A percentile compares a stretch with the other conserved stretches of the same genome.
Conservation (phyloP, 1,140 invertebrate species). For the Yoshiicerus persimilis region DNA sequence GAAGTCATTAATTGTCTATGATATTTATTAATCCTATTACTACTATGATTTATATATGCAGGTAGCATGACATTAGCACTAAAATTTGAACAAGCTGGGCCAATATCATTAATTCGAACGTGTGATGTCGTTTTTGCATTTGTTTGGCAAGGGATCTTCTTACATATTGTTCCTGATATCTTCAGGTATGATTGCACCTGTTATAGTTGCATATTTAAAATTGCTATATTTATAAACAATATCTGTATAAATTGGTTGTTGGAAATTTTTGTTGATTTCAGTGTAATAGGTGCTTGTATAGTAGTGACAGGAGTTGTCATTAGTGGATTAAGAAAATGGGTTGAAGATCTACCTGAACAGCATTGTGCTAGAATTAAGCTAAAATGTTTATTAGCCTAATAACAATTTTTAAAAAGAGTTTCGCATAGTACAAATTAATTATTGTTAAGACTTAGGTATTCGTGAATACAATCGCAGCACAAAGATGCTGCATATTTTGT, state of each 20-base stretch:
- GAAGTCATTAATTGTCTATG: too few relatives aligned
- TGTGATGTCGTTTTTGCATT: constrained; percentile 37
- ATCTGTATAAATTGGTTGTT: too few relatives aligned
- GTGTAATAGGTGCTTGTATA: constrained; percentile 75
- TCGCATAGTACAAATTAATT: too few relatives aligned
- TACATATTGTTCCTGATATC: not conserved
- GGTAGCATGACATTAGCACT: not conserved
- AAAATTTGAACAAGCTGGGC: constrained; percentile 28
- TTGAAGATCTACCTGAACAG: constrained; percentile 61
- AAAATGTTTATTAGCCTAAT: not conserved
- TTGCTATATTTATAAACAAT: too few relatives aligned
- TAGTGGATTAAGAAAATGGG: constrained; percentile 83
- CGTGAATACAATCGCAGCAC: too few relatives aligned
- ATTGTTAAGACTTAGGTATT: too few relatives aligned
- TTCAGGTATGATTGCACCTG: not conserved
- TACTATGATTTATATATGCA: too few relatives aligned
- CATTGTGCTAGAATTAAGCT: not conserved
- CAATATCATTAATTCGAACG: constrained; percentile 26
- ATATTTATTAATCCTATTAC: too few relatives aligned
- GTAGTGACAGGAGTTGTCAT: constrained; percentile 80
- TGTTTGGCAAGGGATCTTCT: constrained; percentile 34
- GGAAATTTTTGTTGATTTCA: constrained; percentile 60
- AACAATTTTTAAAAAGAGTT: not conserved
- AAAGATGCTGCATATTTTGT: too few relatives aligned
- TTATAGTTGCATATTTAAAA: too few relatives aligned